phyloP scores from a whole-genome alignment of 2,888 invertebrate species.

The Ophion slaviceki region DNA sequence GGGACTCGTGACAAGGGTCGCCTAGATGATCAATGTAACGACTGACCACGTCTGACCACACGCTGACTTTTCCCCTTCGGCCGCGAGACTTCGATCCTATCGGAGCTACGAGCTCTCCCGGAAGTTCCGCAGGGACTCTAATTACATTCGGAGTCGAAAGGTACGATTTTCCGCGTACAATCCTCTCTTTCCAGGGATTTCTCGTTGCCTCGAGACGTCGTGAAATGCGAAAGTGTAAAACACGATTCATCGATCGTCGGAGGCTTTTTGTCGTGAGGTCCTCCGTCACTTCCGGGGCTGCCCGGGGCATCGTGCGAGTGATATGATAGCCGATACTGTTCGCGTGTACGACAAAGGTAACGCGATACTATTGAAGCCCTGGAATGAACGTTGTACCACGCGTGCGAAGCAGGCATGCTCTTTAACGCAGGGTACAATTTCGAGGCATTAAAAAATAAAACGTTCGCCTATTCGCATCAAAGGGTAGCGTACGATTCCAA shows the following conservation, averaged over 20 bases:
- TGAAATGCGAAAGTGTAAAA: neutral
- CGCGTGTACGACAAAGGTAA: constrained; percentile 42
- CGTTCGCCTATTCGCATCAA: neutral
- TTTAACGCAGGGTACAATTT: neutral
- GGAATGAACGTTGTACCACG: constrained; percentile 16
- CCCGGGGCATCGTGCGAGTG: constrained; percentile 19
- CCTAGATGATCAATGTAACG: neutral
- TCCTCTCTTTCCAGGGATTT: neutral
- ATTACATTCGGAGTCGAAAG: neutral
- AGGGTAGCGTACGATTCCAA: neutral
- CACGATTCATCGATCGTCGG: neutral
- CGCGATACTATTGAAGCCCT: constrained; percentile 47
- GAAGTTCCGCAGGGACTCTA: neutral
- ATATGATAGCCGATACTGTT: constrained; percentile 40
- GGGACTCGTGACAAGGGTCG: neutral
- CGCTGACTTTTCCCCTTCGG: constrained; percentile 15
- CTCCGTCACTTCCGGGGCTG: constrained; percentile 1
- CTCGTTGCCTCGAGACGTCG: neutral
- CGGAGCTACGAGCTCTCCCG: neutral
- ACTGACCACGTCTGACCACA: neutral
- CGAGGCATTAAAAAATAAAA: constrained; percentile 6
- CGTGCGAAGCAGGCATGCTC: neutral
- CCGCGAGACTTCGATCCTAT: neutral
- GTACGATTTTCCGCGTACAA: neutral
- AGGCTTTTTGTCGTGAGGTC: neutral